A percentile compares a stretch with the other conserved stretches of the same genome.
These are phyloP conservation scores for Cervus canadensis DNA, from an alignment of 2,113 vertebrate genomes.

Conservation along the genomic window DNA sequence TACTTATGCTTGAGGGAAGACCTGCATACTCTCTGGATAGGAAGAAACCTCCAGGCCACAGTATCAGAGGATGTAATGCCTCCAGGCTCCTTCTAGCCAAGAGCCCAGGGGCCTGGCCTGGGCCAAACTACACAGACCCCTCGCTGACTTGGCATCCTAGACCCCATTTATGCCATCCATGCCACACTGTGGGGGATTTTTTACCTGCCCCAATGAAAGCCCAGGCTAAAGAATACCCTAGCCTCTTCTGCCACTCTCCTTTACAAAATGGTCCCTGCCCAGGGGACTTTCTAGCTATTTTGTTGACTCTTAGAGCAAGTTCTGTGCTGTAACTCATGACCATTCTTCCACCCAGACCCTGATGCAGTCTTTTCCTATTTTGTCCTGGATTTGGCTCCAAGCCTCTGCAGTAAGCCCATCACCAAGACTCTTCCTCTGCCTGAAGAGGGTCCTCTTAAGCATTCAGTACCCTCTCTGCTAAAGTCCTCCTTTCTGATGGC, in stretches of 20 bases:
- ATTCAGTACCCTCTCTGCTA: background rate
- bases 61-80: background rate
- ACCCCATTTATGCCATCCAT: background rate
- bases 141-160: background rate
- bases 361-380: background rate
- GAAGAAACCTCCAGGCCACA: background rate
- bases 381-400: background rate
- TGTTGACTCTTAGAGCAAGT: background rate
- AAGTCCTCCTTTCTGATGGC: background rate
- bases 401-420: background rate
- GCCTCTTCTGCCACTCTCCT: background rate
- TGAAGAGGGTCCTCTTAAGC: background rate
- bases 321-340: background rate
- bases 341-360: background rate
- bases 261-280: background rate
- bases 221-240: background rate
- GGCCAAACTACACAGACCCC: background rate
- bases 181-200: background rate
- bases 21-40: background rate
- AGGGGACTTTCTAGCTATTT: background rate
- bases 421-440: background rate
- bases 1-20: background rate
- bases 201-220: background rate
- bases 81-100: background rate
- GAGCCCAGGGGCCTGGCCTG: background rate